Percentiles rank a stretch among this genome's conserved stretches.
phyloP scores from a whole-genome alignment of 2,888 invertebrate genomes.

The Trissolcus japonicus region DNA sequence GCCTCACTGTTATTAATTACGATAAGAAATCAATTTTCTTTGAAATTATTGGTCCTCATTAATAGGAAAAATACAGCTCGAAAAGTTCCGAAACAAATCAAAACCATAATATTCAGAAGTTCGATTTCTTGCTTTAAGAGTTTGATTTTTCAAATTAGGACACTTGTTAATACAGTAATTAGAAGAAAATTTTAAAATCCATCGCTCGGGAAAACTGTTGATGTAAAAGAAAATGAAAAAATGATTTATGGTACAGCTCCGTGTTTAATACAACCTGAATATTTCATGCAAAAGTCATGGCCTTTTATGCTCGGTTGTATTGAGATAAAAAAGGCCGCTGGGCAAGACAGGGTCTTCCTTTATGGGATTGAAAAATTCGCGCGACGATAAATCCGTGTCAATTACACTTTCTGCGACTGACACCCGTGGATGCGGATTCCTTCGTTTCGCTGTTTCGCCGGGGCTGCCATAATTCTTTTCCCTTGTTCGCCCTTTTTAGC shows the following conservation, averaged over 20 bases:
- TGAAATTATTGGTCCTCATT: not conserved
- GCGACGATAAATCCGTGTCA: conserved; percentile 64
- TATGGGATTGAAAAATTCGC: conserved; percentile 57
- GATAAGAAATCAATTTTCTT: conserved; percentile 19
- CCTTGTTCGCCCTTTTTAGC: conserved; percentile 44
- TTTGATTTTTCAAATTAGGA: too few relatives aligned
- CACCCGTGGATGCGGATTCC: conserved; percentile 57
- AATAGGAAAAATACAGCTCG: not conserved
- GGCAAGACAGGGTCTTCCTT: conserved; percentile 44
- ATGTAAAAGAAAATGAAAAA: not conserved
- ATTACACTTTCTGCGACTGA: conserved; percentile 63
- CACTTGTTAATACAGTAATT: too few relatives aligned
- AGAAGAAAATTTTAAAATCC: too few relatives aligned
- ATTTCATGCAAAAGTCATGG: conserved; percentile 32
- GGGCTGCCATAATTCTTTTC: conserved; percentile 49
- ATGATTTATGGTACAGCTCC: not conserved
- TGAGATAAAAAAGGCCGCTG: conserved; percentile 44
- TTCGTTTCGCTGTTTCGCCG: conserved; percentile 53
- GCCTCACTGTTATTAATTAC: conserved; percentile 48
- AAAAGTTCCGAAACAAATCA: too few relatives aligned
- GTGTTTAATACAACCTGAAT: conserved; percentile 28
- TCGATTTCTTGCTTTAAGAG: too few relatives aligned
- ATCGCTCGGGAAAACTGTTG: too few relatives aligned
- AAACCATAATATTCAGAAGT: too few relatives aligned
- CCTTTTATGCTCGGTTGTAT: conserved; percentile 29